A percentile compares a stretch with the other conserved stretches of the same genome.
phyloP scores from a whole-genome alignment of 1,140 invertebrate species.

The Cyclargus thomasi region DNA sequence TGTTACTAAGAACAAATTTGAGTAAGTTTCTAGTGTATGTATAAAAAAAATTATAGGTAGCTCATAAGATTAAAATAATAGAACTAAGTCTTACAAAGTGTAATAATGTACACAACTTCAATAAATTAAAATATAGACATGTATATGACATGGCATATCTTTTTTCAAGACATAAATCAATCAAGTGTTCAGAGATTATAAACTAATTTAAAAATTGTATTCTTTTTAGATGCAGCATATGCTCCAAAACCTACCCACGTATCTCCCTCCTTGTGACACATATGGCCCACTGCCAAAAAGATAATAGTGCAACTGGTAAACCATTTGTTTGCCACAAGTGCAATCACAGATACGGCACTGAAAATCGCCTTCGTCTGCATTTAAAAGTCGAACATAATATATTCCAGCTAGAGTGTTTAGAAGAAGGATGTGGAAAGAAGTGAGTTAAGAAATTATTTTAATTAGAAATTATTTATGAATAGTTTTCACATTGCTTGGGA shows the following conservation, averaged over 20 bases:
- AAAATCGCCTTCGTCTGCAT: conserved; percentile 36
- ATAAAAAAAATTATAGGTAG: too few species aligned
- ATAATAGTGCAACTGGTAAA: conserved; percentile 24
- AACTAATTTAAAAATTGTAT: neutral
- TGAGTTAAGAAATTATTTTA: conserved; percentile 26
- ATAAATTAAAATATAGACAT: too few species aligned
- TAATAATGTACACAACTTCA: too few species aligned
- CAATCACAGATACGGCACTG: conserved; percentile 33
- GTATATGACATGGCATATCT: too few species aligned
- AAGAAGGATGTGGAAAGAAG: conserved; percentile 36
- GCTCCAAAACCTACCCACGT: conserved; percentile 43
- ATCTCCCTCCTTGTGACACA: conserved; percentile 49
- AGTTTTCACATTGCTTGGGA: too few species aligned
- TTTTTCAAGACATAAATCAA: too few species aligned
- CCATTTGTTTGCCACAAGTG: conserved; percentile 42
- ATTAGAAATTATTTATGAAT: too few species aligned
- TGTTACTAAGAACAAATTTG: conserved; percentile 45
- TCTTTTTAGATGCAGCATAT: conserved; percentile 44
- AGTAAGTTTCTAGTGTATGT: conserved; percentile 41
- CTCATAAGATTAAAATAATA: too few species aligned
- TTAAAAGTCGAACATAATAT: conserved; percentile 34
- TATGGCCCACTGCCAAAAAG: conserved; percentile 37
- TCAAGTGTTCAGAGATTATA: too few species aligned
- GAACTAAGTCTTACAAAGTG: too few species aligned
- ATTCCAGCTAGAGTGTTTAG: conserved; percentile 31